phyloP scores from a whole-genome alignment of 2,888 invertebrate genomes.

The Apotomis turbidana region DNA sequence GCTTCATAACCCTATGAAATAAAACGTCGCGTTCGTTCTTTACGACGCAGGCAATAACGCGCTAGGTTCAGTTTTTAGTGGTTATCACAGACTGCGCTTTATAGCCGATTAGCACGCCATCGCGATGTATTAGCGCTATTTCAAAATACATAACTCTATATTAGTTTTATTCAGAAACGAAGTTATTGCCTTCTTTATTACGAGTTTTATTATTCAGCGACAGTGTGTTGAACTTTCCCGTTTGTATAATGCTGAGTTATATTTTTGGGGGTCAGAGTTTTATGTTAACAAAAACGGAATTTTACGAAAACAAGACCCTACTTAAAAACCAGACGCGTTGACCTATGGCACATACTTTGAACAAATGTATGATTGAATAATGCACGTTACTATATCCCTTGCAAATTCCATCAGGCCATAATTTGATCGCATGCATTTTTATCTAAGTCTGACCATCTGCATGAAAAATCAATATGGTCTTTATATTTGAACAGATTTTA shows the following conservation, averaged over 20 bases:
- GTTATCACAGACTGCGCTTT: conserved; percentile 7
- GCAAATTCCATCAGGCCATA: too few species aligned
- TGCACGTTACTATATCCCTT: too few species aligned
- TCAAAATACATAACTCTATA: conserved; percentile 8
- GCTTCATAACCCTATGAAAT: conserved; percentile 1
- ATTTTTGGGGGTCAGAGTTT: background rate
- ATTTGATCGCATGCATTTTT: too few species aligned
- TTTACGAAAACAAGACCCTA: too few species aligned
- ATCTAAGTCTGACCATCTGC: too few species aligned
- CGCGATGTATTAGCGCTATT: conserved; percentile 18
- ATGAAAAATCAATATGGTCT: too few species aligned
- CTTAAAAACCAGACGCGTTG: too few species aligned
- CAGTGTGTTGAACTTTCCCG: too few species aligned
- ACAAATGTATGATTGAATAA: too few species aligned
- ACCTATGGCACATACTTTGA: too few species aligned
- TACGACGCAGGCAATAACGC: background rate
- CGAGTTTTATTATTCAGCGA: background rate
- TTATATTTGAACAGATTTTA: too few species aligned
- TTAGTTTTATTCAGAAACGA: conserved; percentile 6
- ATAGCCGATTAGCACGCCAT: conserved; percentile 13
- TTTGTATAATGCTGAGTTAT: background rate
- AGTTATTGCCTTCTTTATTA: background rate
- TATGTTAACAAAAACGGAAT: too few species aligned
- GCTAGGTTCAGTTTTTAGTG: conserved; percentile 15
- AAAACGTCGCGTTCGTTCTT: background rate